A percentile compares a stretch with the other conserved stretches of the same genome.
These are phyloP conservation scores for Salarias fasciatus DNA, from an alignment of 2,797 vertebrate species.

Conservation along the genomic window DNA sequence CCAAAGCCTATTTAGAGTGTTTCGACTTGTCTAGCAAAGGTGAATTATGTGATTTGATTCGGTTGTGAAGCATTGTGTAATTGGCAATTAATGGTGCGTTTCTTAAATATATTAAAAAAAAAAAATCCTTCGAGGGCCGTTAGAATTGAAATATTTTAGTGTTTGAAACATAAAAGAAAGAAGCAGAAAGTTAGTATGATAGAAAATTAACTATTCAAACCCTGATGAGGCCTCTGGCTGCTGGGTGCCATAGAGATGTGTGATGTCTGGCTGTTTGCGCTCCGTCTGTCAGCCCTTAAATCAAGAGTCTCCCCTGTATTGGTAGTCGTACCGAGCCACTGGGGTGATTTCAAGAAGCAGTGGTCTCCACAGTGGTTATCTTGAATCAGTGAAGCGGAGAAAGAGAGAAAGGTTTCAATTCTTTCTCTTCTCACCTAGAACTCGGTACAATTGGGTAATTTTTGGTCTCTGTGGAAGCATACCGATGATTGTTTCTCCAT, in stretches of 20 bases:
- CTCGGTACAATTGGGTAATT: slow-evolving; percentile 49
- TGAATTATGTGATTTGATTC: no score
- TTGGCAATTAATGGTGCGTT: no score
- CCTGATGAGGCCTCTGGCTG: slow-evolving; percentile 24
- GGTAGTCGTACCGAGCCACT: slow-evolving; percentile 62
- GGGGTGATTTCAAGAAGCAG: slow-evolving; percentile 65
- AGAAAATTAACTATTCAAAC: slow-evolving; percentile 16
- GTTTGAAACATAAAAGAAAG: neutral
- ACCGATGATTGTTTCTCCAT: slow-evolving; percentile 28
- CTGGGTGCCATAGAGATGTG: slow-evolving; percentile 13
- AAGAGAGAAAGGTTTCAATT: slow-evolving; percentile 64
- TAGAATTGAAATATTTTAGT: neutral
- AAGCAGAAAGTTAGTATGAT: neutral
- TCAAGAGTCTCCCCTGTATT: slow-evolving; percentile 65
- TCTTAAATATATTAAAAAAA: no score
- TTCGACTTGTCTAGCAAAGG: no score
- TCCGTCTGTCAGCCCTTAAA: slow-evolving; percentile 60
- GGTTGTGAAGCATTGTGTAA: no score
- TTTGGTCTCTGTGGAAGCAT: slow-evolving; percentile 49
- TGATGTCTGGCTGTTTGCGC: slow-evolving; percentile 42
- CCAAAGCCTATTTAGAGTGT: no score
- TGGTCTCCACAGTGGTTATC: slow-evolving; percentile 68
- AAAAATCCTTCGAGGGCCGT: no score
- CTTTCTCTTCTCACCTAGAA: slow-evolving; percentile 55
- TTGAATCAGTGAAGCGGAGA: slow-evolving; percentile 69